Base-by-base conservation (phyloP, 2,888 invertebrate genomes). In the Pantelozetes paolii region DNA sequence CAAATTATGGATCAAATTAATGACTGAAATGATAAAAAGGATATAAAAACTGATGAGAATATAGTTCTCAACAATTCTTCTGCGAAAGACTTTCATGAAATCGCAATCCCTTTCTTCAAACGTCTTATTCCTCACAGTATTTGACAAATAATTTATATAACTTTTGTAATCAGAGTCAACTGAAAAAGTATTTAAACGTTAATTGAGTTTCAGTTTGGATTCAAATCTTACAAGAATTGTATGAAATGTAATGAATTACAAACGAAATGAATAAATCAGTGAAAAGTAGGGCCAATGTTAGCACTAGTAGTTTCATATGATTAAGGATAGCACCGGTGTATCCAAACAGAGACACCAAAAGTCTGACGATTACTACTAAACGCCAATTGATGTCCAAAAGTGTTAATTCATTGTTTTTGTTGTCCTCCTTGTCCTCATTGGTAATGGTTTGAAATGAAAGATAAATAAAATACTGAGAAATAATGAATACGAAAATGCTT, bases 21-120 rank as follows among this genome's bases (percentile, higher is more conserved):
- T 26, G 18, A 59, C 18, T 13, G 59, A 59, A n/a, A 30, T 32
- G 18, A 59, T 28, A 32, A 13, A 59, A 59, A 32, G 13, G 28
- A 59, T 28, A 8, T 59, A 23, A 59, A 59, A 59, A 59, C 59
- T 59, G 59, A 59, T 18, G 30, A 59, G 32, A 59, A 59, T 59
- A 6, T 30, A 3, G n/a, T 32, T 59, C 23, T 59, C 59, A 15
- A 59, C 30, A 59, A 59, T 30, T 59, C 59, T 59, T 59, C 59
- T 20, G 28, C 59, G 59, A 59, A 59, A 59, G 15, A 32, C 32
- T 59, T 59, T 59, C 6, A 32, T 59, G 11, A 59, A 59, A 32
- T 59, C 30, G 23, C 59, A 59, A n/a, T 59, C 59, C 13, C 3
- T 57, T 2, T 57, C 57, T 1, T 28, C 28, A 11, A 57, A 57